Conservation (phyloP, 2,797 vertebrate species). For the Nasua narica region DNA sequence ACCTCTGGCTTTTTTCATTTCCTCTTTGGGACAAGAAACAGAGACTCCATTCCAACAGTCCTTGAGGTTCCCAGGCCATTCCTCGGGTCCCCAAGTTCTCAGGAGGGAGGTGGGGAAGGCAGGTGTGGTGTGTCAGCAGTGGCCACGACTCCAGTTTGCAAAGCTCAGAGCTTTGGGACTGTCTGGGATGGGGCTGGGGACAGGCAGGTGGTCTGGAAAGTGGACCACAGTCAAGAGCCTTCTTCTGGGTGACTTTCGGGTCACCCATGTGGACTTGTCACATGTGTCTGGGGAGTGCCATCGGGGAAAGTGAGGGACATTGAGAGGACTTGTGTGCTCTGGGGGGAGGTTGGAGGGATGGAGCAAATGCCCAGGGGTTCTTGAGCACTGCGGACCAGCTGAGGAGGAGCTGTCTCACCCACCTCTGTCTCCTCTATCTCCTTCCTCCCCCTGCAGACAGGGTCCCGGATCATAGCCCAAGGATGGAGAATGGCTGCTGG, state of each 20-base stretch:
- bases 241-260: neutral
- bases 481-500: neutral
- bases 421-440: too few species aligned
- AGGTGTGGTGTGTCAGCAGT: too few species aligned
- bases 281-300: rapidly evolving
- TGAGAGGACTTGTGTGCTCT: neutral
- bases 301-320: neutral
- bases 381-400: too few species aligned
- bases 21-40: neutral
- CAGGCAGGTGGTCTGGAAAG: too few species aligned
- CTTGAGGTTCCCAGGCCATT: neutral
- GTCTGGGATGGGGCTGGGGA: neutral
- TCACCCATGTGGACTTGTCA: neutral
- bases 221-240: neutral
- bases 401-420: neutral
- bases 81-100: neutral
- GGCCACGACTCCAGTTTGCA: too few species aligned
- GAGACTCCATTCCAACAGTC: neutral
- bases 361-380: too few species aligned
- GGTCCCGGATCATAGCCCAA: neutral
- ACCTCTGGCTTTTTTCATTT: neutral
- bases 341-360: too few species aligned
- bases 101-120: neutral
- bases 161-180: neutral
- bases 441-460: neutral